Conservation (phyloP, 1,140 invertebrate genomes). For the Meloidogyne exigua region DNA sequence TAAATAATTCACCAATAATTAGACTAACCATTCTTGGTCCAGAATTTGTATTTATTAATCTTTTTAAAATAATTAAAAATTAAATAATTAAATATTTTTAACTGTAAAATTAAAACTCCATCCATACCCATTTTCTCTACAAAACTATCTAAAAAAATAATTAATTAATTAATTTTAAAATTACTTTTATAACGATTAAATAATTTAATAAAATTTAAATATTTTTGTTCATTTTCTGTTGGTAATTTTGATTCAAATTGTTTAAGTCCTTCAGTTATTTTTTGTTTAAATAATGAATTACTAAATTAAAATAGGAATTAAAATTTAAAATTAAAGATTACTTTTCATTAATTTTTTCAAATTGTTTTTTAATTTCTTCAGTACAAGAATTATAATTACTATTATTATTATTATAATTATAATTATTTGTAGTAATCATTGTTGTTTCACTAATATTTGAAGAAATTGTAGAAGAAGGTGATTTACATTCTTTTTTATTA, state of each 20-base stretch:
- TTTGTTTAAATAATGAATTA: too few species aligned
- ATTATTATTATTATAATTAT: neutral
- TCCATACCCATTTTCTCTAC: neutral
- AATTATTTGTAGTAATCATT: neutral
- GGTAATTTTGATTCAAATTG: neutral
- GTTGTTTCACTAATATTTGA: neutral
- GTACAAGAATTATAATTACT: neutral
- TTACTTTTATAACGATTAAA: neutral
- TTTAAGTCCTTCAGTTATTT: too few species aligned
- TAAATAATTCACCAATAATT: constrained; percentile 19
- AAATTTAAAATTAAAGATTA: too few species aligned
- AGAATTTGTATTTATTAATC: constrained; percentile 9
- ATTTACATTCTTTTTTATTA: constrained; percentile 2
- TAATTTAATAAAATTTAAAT: neutral
- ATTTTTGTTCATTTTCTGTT: neutral
- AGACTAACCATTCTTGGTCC: constrained; percentile 8
- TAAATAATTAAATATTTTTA: neutral
- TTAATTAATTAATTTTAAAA: neutral
- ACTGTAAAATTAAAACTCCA: neutral
- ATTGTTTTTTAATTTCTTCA: neutral
- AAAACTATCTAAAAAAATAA: constrained; percentile 1
- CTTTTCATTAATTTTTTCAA: neutral
- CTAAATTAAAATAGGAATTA: too few species aligned
- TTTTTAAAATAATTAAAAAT: neutral
- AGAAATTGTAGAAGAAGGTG: neutral